Evolutionary conservation across 2,888 invertebrate species (phyloP).

Genomic region (Ectropis crepuscularia): DNA sequence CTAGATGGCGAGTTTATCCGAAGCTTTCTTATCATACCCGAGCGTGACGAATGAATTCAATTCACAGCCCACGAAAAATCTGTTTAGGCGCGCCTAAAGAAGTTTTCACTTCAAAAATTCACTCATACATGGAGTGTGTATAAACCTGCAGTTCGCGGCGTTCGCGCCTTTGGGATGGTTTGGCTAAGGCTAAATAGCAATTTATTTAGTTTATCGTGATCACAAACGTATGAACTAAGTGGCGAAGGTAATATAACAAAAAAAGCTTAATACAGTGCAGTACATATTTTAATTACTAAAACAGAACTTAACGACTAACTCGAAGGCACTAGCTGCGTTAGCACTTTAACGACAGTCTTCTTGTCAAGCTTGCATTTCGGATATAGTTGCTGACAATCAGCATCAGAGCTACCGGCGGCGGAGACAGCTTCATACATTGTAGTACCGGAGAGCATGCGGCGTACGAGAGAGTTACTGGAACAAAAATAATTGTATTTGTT

Average conservation of each 20-base stretch:
- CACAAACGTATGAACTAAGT: neutral
- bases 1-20: no score
- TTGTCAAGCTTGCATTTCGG: conserved; percentile 88
- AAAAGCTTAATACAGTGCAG: conserved; percentile 3
- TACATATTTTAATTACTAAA: conserved; percentile 27
- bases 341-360: conserved; percentile 87
- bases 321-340: conserved; percentile 88
- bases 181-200: no score
- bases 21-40: no score
- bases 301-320: conserved; percentile 19
- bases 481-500: neutral
- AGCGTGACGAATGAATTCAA: no score
- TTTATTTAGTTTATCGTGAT: no score
- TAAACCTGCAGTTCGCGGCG: no score
- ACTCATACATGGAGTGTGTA: no score
- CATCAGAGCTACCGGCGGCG: conserved; percentile 86
- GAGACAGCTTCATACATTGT: conserved; percentile 89
- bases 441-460: conserved; percentile 89
- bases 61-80: no score
- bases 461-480: conserved; percentile 88
- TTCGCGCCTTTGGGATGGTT: no score
- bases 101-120: no score
- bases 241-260: neutral
- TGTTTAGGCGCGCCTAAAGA: no score
- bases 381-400: conserved; percentile 84